phyloP scores from a whole-genome alignment of 2,888 invertebrate species.

The Ophonus ardosiacus region DNA sequence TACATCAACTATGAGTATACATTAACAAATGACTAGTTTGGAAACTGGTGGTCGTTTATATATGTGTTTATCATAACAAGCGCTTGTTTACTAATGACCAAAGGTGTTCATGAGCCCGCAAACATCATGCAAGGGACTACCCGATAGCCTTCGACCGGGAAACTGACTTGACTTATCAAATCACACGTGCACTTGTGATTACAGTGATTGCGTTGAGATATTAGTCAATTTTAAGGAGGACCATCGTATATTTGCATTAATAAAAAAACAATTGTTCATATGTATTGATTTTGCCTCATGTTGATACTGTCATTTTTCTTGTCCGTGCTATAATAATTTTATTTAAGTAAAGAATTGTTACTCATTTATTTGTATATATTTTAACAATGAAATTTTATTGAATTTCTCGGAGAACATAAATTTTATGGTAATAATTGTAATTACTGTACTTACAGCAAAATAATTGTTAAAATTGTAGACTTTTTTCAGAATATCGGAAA shows the following conservation, averaged over 20 bases:
- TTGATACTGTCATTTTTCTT: too few relatives aligned
- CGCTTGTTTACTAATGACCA: slow-evolving; percentile 59
- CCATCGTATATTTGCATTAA: slow-evolving; percentile 1
- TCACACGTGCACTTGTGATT: neutral
- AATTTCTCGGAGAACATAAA: neutral
- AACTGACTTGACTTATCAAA: slow-evolving; percentile 28
- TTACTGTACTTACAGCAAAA: neutral
- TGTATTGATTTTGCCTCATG: too few relatives aligned
- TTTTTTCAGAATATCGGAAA: neutral
- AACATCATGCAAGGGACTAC: slow-evolving; percentile 32
- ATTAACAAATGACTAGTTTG: slow-evolving; percentile 37
- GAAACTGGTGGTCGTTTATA: slow-evolving; percentile 27
- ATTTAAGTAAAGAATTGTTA: too few relatives aligned
- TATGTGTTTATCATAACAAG: slow-evolving; percentile 56
- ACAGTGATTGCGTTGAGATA: neutral
- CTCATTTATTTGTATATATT: too few relatives aligned
- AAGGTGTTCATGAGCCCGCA: slow-evolving; percentile 58
- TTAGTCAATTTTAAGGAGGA: neutral
- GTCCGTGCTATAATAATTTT: too few relatives aligned
- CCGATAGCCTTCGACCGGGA: slow-evolving; percentile 49
- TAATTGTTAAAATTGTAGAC: neutral
- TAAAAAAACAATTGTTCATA: neutral
- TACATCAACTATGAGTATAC: slow-evolving; percentile 2
- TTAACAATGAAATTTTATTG: too few relatives aligned
- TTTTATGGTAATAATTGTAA: slow-evolving; percentile 5